Percentiles rank a stretch among this genome's conserved stretches.
Evolutionary conservation across 1,140 invertebrate species (phyloP).

Genomic region (Meloidogyne floridensis): DNA sequence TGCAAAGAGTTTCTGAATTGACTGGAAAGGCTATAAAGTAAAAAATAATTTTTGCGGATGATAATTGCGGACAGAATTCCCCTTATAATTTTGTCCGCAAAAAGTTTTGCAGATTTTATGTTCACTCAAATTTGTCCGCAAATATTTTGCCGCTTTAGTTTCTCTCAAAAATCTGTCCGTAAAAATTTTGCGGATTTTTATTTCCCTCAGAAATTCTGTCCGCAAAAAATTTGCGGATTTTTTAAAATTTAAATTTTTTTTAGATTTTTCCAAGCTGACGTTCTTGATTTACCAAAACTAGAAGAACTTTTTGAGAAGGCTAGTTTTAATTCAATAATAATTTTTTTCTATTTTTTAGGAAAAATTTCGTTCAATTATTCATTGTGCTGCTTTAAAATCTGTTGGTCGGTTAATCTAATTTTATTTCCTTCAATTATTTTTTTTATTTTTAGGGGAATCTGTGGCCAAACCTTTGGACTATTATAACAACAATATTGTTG

Average conservation of each 20-base stretch:
- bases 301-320: conserved; percentile 61
- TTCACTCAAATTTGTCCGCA: too few relatives aligned
- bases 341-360: conserved; percentile 72
- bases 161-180: too few relatives aligned
- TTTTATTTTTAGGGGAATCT: conserved; percentile 73
- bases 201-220: too few relatives aligned
- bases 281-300: conserved; percentile 54
- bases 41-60: not conserved
- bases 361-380: conserved; percentile 86
- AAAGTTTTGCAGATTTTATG: not conserved
- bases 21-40: conserved; percentile 66
- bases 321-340: conserved; percentile 20
- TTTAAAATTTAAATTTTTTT: conserved; percentile 5
- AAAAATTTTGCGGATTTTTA: too few relatives aligned
- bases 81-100: not conserved
- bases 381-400: conserved; percentile 96
- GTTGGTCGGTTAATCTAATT: conserved; percentile 72
- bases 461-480: conserved; percentile 87
- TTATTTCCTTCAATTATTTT: not conserved
- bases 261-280: conserved; percentile 65
- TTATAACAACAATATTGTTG: conserved; percentile 87
- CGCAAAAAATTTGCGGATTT: not conserved
- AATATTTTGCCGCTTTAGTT: too few relatives aligned
- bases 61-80: not conserved
- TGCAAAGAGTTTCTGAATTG: conserved; percentile 68